Evolutionary conservation across 2,113 vertebrate genomes (phyloP).

Genomic region (Eidolon helvum): DNA sequence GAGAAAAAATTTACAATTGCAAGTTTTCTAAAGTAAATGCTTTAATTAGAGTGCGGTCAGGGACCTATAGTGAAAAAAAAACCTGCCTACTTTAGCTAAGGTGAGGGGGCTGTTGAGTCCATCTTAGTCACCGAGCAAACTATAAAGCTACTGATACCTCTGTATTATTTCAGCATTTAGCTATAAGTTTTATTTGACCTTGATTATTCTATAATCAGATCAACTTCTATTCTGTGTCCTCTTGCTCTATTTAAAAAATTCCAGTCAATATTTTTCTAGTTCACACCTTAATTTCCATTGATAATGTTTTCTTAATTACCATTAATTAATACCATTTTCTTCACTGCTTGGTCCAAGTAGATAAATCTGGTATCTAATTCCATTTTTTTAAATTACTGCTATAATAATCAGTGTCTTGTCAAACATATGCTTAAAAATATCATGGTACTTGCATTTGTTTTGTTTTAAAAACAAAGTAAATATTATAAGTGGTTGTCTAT

Average conservation of each 20-base stretch:
- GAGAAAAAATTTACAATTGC: neutral
- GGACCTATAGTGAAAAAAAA: neutral
- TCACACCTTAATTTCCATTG: constrained; percentile 87
- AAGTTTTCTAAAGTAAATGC: neutral
- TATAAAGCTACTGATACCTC: neutral
- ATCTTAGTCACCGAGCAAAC: neutral
- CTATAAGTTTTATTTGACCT: constrained; percentile 79
- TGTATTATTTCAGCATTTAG: neutral
- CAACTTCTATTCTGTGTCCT: constrained; percentile 78
- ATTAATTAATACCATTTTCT: constrained; percentile 79
- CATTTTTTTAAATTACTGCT: constrained; percentile 68
- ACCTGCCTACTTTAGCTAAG: neutral
- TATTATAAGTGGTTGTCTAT: neutral
- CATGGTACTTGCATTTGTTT: constrained; percentile 47
- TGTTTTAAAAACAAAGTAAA: neutral
- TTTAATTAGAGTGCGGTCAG: neutral
- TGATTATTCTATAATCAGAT: constrained; percentile 49
- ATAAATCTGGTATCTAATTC: constrained; percentile 89
- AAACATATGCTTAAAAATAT: constrained; percentile 65
- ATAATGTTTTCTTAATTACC: constrained; percentile 82
- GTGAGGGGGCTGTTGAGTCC: neutral
- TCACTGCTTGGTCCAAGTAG: constrained; percentile 89
- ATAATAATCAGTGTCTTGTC: constrained; percentile 82
- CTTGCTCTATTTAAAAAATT: constrained; percentile 73
- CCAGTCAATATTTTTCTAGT: constrained; percentile 77